Base-by-base conservation (phyloP, 1,140 invertebrate species). In the Psilanteris sp. region DNA sequence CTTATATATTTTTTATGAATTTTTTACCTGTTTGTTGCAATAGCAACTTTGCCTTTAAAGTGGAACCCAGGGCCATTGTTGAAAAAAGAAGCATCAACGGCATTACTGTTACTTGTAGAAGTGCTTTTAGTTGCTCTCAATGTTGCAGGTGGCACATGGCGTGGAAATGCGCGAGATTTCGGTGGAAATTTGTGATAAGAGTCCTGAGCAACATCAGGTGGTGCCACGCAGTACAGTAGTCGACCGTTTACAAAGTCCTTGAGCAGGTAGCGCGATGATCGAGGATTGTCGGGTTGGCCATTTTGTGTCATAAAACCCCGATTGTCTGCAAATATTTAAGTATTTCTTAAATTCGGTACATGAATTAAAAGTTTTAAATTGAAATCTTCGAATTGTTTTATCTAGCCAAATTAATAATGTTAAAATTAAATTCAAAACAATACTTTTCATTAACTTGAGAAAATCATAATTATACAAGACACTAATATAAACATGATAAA, bases 241-340 rank as follows among this genome's bases (percentile, higher is more conserved):
- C 92, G 93, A 2, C 97, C 98, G 83, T 93, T 95, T 0, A 98
- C 94, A 83, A 95, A 99, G 86, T 99, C 97, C 87, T 99, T 99
- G 0, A 99, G 90, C 70, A 99, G 90, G 26, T 94, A 92, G 18
- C 97, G 91, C 0, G 97, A 93, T 1, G 97, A 93, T 46, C 97
- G 90, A 0, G 97, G 92, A 85, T 94, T 94, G 89, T 99, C 98
- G 0, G 98, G 97, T 72, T 97, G 92, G 0, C 97, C 97, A 80
- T 96, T 94, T 9, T 94, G 93, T 0, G 96, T 98, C 97, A 99
- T 99, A 84, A 95, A 98, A 20, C 97, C 97, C 80, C 97, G 90
- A 89, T 95, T 96, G 86, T 93, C 96, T 95, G 87, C 57, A 84
- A 81, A n/a, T n/a, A n/a, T n/a, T n/a, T n/a, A n/a, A n/a, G n/a